A percentile compares a stretch with the other conserved stretches of the same genome.
Evolutionary conservation across 2,888 invertebrate species (phyloP).

Genomic region (Zaprionus lineosus): DNA sequence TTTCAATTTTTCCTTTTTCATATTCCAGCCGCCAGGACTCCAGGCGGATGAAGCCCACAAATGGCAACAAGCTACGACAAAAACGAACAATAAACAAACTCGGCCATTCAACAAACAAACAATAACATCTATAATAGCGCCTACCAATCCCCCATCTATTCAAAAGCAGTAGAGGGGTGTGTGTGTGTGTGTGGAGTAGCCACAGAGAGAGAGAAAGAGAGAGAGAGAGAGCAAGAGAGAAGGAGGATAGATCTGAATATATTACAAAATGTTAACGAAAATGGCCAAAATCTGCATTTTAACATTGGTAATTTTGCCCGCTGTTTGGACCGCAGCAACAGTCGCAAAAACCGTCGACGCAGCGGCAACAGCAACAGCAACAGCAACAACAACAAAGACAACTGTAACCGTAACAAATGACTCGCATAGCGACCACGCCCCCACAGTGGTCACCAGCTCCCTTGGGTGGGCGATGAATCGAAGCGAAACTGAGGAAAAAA

Average conservation of each 20-base stretch:
- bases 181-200: too few relatives aligned
- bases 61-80: conserved; percentile 3
- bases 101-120: conserved; percentile 3
- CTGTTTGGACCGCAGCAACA: conserved; percentile 40
- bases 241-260: conserved; percentile 13
- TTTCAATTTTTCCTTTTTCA: conserved; percentile 4
- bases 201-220: too few relatives aligned
- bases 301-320: conserved; percentile 65
- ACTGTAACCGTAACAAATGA: conserved; percentile 56
- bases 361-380: conserved; percentile 19
- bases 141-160: conserved; percentile 12
- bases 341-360: conserved; percentile 18
- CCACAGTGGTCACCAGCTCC: conserved; percentile 24
- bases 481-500: conserved; percentile 39
- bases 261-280: conserved; percentile 65
- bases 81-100: not conserved
- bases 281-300: conserved; percentile 67
- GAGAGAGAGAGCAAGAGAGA: conserved; percentile 9
- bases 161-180: too few relatives aligned
- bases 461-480: conserved; percentile 16
- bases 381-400: conserved; percentile 24
- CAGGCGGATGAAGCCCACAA: conserved; percentile 19
- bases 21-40: conserved; percentile 16
- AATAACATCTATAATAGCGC: conserved; percentile 24
- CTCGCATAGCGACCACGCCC: conserved; percentile 42